Conservation (phyloP, 2,888 invertebrate species). For the Noctua janthina region DNA sequence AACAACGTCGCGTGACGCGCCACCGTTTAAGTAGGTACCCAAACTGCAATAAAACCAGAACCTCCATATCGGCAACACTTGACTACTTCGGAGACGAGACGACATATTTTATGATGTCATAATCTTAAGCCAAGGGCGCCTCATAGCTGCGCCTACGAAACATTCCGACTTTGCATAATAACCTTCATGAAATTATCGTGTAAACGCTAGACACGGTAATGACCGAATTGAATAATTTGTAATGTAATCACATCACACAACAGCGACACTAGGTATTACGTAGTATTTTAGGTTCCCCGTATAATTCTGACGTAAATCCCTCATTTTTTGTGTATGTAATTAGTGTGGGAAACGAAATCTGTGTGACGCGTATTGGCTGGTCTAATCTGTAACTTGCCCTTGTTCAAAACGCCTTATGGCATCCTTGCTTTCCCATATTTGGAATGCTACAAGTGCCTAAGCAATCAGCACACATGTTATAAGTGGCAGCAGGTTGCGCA, state of each 20-base stretch:
- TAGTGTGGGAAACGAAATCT: slow-evolving; percentile 45
- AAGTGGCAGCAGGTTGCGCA: slow-evolving; percentile 41
- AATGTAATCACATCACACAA: slow-evolving; percentile 59
- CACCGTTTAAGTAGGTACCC: slow-evolving; percentile 29
- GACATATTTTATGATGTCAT: slow-evolving; percentile 61
- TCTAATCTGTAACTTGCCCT: slow-evolving; percentile 53
- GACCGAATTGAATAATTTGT: slow-evolving; percentile 67
- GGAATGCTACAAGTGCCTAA: slow-evolving; percentile 47
- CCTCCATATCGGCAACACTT: slow-evolving; percentile 58
- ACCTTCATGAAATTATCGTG: slow-evolving; percentile 69
- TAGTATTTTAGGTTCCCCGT: slow-evolving; percentile 49
- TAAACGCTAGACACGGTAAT: slow-evolving; percentile 49
- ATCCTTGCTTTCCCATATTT: slow-evolving; percentile 60
- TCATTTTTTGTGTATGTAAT: slow-evolving; percentile 18
- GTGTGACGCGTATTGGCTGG: slow-evolving; percentile 47
- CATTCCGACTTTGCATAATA: slow-evolving; percentile 69
- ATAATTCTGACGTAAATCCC: slow-evolving; percentile 46
- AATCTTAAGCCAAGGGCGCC: slow-evolving; percentile 70
- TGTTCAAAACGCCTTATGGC: slow-evolving; percentile 43
- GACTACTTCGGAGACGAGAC: slow-evolving; percentile 51
- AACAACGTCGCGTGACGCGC: slow-evolving; percentile 51
- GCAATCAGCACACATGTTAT: slow-evolving; percentile 54
- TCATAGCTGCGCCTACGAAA: slow-evolving; percentile 65
- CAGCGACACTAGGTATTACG: slow-evolving; percentile 45
- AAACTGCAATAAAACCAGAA: slow-evolving; percentile 53